phyloP scores from a whole-genome alignment of 2,888 invertebrate genomes.

The Tinea semifulvella region DNA sequence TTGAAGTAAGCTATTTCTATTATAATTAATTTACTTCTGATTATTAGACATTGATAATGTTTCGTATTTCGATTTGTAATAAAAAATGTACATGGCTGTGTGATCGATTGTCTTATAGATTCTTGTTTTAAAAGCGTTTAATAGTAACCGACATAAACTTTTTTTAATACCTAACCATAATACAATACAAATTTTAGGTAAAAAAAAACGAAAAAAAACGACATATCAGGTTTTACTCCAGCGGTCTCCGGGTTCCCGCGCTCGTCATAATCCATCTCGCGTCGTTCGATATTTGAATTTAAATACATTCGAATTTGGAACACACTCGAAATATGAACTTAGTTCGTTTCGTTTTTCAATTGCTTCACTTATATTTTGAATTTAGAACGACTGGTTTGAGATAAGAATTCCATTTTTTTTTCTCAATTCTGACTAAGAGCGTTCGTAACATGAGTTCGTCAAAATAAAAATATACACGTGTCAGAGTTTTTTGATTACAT shows the following conservation, averaged over 20 bases:
- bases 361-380: constrained; percentile 63
- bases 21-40: neutral
- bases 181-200: too few species aligned
- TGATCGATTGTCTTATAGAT: too few species aligned
- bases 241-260: constrained; percentile 27
- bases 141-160: too few species aligned
- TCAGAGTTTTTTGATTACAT: constrained; percentile 10
- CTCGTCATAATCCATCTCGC: constrained; percentile 54
- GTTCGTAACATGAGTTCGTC: constrained; percentile 12
- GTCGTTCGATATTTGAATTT: constrained; percentile 61
- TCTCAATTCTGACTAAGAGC: constrained; percentile 7
- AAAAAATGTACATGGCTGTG: too few species aligned
- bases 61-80: too few species aligned
- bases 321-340: constrained; percentile 59
- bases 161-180: too few species aligned
- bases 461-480: constrained; percentile 12
- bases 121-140: too few species aligned
- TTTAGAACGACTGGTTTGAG: constrained; percentile 52
- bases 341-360: constrained; percentile 62
- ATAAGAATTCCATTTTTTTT: constrained; percentile 34
- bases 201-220: too few species aligned
- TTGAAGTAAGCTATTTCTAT: neutral
- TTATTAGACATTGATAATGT: too few species aligned
- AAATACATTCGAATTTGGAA: constrained; percentile 63
- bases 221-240: constrained; percentile 30